Base-by-base conservation (phyloP, 2,113 vertebrate species). In the Rallus limicola region DNA sequence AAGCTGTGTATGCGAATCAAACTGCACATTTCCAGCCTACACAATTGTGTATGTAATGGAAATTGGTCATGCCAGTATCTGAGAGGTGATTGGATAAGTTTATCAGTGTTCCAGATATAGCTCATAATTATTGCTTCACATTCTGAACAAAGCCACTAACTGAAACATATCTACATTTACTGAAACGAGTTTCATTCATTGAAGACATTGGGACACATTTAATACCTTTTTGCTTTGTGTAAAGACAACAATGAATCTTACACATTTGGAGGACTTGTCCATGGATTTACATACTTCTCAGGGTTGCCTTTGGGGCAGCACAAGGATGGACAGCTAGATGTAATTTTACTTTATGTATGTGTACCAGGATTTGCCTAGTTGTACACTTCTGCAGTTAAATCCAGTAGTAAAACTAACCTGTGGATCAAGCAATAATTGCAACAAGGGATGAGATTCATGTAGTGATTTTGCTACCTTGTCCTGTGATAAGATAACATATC, bases 101-200 rank as follows among this genome's bases (percentile, higher is more conserved):
- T 82, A 44, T 87, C 36, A 13, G 11, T 44, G 59, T 87, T 94
- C 46, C 53, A 88, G 84, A 36, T 79, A 82, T 2, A 87, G n/a
- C 46, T 85, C 76, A 20, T 79, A 87, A 63, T 62, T 53, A n/a
- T 58, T 87, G n/a, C 50, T 88, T 90, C 63, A 20, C 12, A 8
- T 82, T 85, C 46, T 76, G 69, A 93, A 84, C 38, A 92, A 84
- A 91, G 14, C 34, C 18, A 64, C 75, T 59, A 77, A 55, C 13
- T 75, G 34, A 92, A 89, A 90, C 28, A 40, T 46, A 52, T 68
- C 63, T 77, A 44, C 71, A 59, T 77, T 86, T 78, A 56, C 46
- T 85, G 88, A 82, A 94, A 82, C 72, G 15, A 72, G 10, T 82
- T 97, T 79, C n/a, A 69, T 72, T 93, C 44, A 59, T 15, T 67